Evolutionary conservation across 2,888 invertebrate species (phyloP).

Genomic region (Macaria notata): DNA sequence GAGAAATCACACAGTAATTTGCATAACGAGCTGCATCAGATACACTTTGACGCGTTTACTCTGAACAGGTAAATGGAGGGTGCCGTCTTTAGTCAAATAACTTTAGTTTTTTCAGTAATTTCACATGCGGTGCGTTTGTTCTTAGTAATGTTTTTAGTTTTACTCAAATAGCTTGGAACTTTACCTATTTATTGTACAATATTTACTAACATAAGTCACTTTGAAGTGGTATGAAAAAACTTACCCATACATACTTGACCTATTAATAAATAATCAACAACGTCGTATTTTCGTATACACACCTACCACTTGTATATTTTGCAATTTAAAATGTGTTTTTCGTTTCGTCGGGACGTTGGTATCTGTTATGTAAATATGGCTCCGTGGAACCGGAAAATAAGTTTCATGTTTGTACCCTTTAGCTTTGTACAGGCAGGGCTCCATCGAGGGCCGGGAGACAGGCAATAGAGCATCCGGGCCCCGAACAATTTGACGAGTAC

Average conservation of each 20-base stretch:
- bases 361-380: constrained; percentile 61
- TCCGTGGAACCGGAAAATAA: constrained; percentile 59
- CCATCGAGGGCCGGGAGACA: constrained; percentile 29
- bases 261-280: too few relatives aligned
- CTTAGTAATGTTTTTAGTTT: too few relatives aligned
- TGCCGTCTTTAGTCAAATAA: constrained; percentile 38
- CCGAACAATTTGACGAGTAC: constrained; percentile 55
- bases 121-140: too few relatives aligned
- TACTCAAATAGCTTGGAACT: too few relatives aligned
- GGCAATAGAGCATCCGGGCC: constrained; percentile 17
- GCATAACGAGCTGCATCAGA: constrained; percentile 45
- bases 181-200: too few relatives aligned
- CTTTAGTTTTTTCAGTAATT: too few relatives aligned
- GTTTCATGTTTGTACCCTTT: constrained; percentile 53
- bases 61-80: constrained; percentile 41
- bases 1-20: constrained; percentile 47
- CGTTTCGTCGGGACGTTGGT: constrained; percentile 41
- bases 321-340: constrained; percentile 34
- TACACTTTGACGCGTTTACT: constrained; percentile 42
- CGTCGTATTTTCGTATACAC: neutral
- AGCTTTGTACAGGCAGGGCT: constrained; percentile 44
- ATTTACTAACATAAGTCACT: too few relatives aligned
- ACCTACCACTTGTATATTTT: constrained; percentile 4
- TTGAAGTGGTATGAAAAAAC: too few relatives aligned
- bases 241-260: too few relatives aligned